Evolutionary conservation across 2,888 invertebrate genomes (phyloP).

Genomic region (Nasonovia ribisnigri): DNA sequence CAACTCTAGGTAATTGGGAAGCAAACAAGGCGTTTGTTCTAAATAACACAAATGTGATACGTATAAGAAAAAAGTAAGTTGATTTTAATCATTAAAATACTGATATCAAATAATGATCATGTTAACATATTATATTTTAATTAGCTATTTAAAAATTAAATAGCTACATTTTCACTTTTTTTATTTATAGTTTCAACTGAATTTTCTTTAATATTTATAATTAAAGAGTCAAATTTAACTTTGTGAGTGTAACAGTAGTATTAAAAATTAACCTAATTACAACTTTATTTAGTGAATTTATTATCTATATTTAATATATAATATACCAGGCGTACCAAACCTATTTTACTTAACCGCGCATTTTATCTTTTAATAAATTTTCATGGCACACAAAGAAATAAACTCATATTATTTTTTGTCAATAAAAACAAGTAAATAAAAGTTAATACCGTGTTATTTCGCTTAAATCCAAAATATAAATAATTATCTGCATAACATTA

Average conservation of each 20-base stretch:
- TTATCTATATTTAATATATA: neutral
- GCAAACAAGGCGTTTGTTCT: constrained; percentile 75
- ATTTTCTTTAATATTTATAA: neutral
- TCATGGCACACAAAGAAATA: no score
- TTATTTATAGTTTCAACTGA: neutral
- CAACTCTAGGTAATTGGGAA: constrained; percentile 81
- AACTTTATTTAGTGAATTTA: neutral
- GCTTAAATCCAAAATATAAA: no score
- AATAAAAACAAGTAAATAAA: no score
- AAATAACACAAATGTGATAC: constrained; percentile 67
- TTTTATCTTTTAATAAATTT: no score
- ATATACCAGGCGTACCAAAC: neutral
- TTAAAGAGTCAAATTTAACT: neutral
- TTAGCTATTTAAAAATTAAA: neutral
- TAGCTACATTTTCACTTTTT: neutral
- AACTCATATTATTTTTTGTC: no score
- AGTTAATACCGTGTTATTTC: no score
- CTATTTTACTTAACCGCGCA: no score
- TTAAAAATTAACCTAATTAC: neutral
- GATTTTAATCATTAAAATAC: neutral
- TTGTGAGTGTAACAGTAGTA: neutral
- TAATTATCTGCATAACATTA: no score
- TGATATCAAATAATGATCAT: neutral
- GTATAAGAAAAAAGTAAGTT: constrained; percentile 65
- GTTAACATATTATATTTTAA: neutral